Base-by-base conservation (phyloP, 2,113 vertebrate species). In the Paramisgurnus dabryanus region DNA sequence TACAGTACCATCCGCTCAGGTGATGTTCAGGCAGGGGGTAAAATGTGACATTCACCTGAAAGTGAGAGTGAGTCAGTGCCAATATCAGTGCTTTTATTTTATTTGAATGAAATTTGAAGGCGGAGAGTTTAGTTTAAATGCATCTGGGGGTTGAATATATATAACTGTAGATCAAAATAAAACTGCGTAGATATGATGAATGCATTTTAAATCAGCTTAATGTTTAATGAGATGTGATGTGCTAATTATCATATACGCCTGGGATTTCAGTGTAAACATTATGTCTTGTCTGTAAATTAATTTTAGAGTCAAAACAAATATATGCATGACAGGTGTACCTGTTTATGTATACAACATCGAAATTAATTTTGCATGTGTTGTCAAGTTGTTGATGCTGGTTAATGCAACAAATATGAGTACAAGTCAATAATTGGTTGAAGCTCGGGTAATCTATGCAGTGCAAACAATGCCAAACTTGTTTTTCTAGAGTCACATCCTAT, bases 41-140 rank as follows among this genome's bases (percentile, higher is more conserved):
- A 9, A 63, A 64, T 73, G 43, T 63, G 57, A 64, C 72, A 49
- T 34, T 13, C 7, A 64, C 43, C 18, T 47, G 39, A 74, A 70
- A 49, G 57, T 61, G 0, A 61, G 58, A 53, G 45, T 13, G 34
- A 57, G 17, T 72, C 50, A 55, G 69, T 58, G 55, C n/a, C n/a
- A 58, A 13, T 58, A n/a, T 6, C 3, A 61, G 43, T 27, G 11
- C 43, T 9, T n/a, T 10, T 6, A 61, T 6, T n/a, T n/a, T 61
- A 27, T 45, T 15, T 1, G 12, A 41, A 4, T 58, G 13, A 61
- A 4, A 6, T 17, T 9, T 60, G 34, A n/a, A 72, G 8, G 2
- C 27, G 45, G 9, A 58, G 9, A 40, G 50, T 5, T 15, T 0
- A 71, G 7, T 39, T 58, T 57, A 22, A 22, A 73, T 73, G 55